These are phyloP conservation scores for Thymelicus lineola DNA, from an alignment of 2,888 invertebrate genomes.

Conservation along the genomic window DNA sequence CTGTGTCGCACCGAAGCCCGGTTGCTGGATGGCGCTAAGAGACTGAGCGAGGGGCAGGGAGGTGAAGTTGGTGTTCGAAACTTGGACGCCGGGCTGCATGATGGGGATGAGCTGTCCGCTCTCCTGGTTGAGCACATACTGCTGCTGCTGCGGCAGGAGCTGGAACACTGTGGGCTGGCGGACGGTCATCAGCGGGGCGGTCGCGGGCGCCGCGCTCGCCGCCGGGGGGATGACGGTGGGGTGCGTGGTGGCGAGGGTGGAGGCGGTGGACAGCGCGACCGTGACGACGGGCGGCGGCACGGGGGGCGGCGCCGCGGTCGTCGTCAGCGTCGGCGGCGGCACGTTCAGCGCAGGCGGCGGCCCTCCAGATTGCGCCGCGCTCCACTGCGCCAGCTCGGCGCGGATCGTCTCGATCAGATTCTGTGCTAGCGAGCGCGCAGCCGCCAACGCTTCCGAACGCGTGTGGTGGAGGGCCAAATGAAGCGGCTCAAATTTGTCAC, in stretches of 20 bases:
- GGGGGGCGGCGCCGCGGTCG: constrained; percentile 88
- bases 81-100: constrained; percentile 76
- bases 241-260: constrained; percentile 64
- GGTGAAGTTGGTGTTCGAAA: constrained; percentile 76
- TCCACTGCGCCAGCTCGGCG: constrained; percentile 82
- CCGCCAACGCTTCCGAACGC: constrained; percentile 87
- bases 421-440: constrained; percentile 89
- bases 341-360: constrained; percentile 75
- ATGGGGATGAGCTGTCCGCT: constrained; percentile 80
- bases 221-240: constrained; percentile 69
- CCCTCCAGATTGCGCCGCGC: constrained; percentile 65
- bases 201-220: constrained; percentile 71
- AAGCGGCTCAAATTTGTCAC: constrained; percentile 89
- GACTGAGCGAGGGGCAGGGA: constrained; percentile 71
- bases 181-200: constrained; percentile 76
- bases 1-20: constrained; percentile 72
- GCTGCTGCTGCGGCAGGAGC: constrained; percentile 76
- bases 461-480: constrained; percentile 91
- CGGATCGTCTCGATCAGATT: constrained; percentile 93
- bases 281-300: constrained; percentile 65
- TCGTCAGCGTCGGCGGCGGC: constrained; percentile 67
- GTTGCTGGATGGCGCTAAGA: constrained; percentile 68
- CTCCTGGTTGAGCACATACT: constrained; percentile 79
- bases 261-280: constrained; percentile 65
- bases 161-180: constrained; percentile 77